A percentile compares a stretch with the other conserved stretches of the same genome.
Conservation (phyloP, 2,888 invertebrate genomes). For the Synergus gifuensis region DNA sequence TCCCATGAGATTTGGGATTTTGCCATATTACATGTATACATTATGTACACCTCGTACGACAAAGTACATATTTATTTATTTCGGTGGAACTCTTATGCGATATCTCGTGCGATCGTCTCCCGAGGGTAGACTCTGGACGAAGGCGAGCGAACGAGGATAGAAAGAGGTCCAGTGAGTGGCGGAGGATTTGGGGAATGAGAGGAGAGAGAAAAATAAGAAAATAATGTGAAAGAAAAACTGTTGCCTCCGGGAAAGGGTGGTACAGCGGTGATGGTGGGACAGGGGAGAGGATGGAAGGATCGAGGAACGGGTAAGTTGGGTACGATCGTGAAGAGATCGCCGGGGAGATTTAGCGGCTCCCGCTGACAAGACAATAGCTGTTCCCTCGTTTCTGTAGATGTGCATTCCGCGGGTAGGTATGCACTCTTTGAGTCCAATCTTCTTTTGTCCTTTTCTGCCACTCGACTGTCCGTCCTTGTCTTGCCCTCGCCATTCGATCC, state of each 20-base stretch:
- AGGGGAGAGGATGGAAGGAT: conserved; percentile 53
- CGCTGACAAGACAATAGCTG: conserved; percentile 76
- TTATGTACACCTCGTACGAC: conserved; percentile 36
- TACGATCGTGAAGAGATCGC: conserved; percentile 74
- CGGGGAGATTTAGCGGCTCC: conserved; percentile 74
- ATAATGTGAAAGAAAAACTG: conserved; percentile 46
- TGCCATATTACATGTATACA: conserved; percentile 19
- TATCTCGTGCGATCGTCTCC: conserved; percentile 56
- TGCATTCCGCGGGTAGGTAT: conserved; percentile 70
- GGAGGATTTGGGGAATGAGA: not conserved
- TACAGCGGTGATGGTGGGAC: conserved; percentile 44
- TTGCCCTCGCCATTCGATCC: conserved; percentile 50
- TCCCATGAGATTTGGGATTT: conserved; percentile 16
- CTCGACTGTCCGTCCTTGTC: conserved; percentile 49
- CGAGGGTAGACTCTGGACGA: conserved; percentile 37
- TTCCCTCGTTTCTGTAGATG: conserved; percentile 71
- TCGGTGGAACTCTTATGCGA: conserved; percentile 57
- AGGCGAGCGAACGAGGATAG: conserved; percentile 16
- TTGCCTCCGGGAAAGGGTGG: conserved; percentile 15
- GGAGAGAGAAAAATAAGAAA: conserved; percentile 40
- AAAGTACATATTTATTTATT: conserved; percentile 60
- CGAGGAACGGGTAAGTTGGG: conserved; percentile 48
- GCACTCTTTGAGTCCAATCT: conserved; percentile 56
- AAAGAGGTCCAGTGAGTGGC: conserved; percentile 4
- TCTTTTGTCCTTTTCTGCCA: conserved; percentile 50